Percentiles rank a stretch among this genome's conserved stretches.
phyloP scores from a whole-genome alignment of 2,113 vertebrate species.

The Ceyx melanurus region DNA sequence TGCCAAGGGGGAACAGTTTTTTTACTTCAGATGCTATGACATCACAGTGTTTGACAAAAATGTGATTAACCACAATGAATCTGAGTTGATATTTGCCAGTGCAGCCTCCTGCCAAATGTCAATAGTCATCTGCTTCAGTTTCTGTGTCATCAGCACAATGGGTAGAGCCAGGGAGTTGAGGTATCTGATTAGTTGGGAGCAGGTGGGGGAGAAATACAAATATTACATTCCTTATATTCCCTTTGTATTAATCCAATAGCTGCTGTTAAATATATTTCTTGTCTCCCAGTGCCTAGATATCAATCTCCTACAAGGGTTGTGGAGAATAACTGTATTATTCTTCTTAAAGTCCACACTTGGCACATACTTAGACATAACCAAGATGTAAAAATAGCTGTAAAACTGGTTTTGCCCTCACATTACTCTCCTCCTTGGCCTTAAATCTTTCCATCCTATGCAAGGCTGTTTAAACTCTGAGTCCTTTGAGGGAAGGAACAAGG shows the following conservation, averaged over 20 bases:
- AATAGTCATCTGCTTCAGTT: not conserved
- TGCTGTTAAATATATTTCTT: not conserved
- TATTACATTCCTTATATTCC: not conserved
- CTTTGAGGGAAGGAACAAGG: not conserved
- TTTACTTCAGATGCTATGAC: not conserved
- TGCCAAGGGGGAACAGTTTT: not conserved
- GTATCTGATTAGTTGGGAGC: not conserved
- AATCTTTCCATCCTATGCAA: not conserved
- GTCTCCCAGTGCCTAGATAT: not conserved
- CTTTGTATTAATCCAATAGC: not conserved
- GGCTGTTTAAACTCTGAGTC: not conserved
- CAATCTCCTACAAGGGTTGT: not conserved
- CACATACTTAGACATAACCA: not conserved
- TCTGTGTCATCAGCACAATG: not conserved
- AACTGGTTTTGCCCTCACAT: not conserved
- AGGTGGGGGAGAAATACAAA: not conserved
- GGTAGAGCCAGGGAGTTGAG: not conserved
- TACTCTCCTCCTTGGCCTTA: not conserved
- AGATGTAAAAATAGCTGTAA: not conserved
- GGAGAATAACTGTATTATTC: not conserved
- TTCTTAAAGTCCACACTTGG: not conserved
- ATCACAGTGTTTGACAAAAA: constrained; percentile 34
- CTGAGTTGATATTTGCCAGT: not conserved
- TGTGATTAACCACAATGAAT: constrained; percentile 1
- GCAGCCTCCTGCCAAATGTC: constrained; percentile 2